A percentile compares a stretch with the other conserved stretches of the same genome.
Conservation (phyloP, 1,140 invertebrate species). For the Drosophila parvula region DNA sequence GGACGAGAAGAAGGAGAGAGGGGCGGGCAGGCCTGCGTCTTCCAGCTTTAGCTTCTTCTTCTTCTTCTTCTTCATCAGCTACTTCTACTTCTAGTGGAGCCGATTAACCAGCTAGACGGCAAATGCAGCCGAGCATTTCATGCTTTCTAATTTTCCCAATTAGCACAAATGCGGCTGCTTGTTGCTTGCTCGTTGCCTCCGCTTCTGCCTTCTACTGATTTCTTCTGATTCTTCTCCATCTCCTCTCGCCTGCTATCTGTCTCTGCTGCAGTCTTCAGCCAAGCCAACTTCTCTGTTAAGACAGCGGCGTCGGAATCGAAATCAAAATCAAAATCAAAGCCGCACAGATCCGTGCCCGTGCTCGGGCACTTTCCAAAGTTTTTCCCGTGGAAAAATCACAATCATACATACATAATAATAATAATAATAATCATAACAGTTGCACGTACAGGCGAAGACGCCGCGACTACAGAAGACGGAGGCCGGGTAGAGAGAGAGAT, state of each 20-base stretch:
- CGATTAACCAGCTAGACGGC: conserved; percentile 69
- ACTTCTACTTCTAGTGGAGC: conserved; percentile 43
- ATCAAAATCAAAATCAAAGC: conserved; percentile 56
- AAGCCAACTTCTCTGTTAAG: conserved; percentile 8
- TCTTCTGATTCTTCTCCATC: conserved; percentile 26
- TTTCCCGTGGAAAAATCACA: conserved; percentile 46
- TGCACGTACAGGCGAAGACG: conserved; percentile 12
- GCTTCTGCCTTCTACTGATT: conserved; percentile 20
- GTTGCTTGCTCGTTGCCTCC: conserved; percentile 37
- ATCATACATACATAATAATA: conserved; percentile 63
- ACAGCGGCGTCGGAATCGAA: conserved; percentile 53
- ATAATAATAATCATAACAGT: conserved; percentile 59
- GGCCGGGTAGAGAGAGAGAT: no score
- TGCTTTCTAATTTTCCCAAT: conserved; percentile 82
- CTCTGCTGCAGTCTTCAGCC: conserved; percentile 14
- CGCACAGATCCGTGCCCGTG: conserved; percentile 33
- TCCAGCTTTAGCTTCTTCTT: conserved; percentile 5
- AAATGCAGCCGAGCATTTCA: conserved; percentile 72
- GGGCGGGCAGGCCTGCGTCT: not conserved
- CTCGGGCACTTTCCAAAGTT: conserved; percentile 43
- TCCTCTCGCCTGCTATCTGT: conserved; percentile 18
- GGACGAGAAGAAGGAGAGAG: no score
- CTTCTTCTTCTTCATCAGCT: conserved; percentile 1
- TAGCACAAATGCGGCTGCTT: conserved; percentile 71
- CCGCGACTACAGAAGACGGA: not conserved